A percentile compares a stretch with the other conserved stretches of the same genome.
These are phyloP conservation scores for Prionailurus viverrinus DNA, from an alignment of 2,113 vertebrate species.

Conservation along the genomic window DNA sequence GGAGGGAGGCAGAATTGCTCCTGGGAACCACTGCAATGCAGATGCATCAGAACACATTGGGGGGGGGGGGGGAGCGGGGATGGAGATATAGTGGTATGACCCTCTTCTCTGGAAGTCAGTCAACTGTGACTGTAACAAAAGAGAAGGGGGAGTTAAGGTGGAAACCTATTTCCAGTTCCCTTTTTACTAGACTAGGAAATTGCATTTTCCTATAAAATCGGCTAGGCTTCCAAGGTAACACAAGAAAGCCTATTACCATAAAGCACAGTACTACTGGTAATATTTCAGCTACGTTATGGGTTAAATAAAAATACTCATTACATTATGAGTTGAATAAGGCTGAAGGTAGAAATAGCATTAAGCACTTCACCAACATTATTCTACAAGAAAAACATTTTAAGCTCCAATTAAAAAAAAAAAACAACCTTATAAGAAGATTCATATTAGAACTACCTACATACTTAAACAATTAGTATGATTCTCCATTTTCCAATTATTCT, in stretches of 20 bases:
- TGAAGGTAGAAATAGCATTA: conserved; percentile 36
- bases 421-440: neutral
- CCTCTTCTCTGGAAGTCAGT: neutral
- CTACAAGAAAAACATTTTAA: conserved; percentile 44
- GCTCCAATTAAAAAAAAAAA: neutral
- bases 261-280: neutral
- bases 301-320: conserved; percentile 21
- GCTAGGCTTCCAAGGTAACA: neutral
- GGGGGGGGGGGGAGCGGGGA: neutral
- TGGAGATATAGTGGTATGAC: neutral
- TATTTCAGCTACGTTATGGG: conserved; percentile 5
- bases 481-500: conserved; percentile 43
- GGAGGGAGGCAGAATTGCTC: neutral
- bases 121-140: neutral
- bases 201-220: conserved; percentile 56
- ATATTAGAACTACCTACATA: conserved; percentile 27
- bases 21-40: neutral
- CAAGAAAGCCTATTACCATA: conserved; percentile 21
- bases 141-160: neutral
- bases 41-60: neutral
- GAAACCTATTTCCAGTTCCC: neutral
- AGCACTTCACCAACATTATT: neutral
- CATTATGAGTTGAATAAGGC: neutral
- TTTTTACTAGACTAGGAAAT: conserved; percentile 46
- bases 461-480: conserved; percentile 49